Base-by-base conservation (phyloP, 37 sponge, comb jelly and placozoan species). In the Amphimedon queenslandica region DNA sequence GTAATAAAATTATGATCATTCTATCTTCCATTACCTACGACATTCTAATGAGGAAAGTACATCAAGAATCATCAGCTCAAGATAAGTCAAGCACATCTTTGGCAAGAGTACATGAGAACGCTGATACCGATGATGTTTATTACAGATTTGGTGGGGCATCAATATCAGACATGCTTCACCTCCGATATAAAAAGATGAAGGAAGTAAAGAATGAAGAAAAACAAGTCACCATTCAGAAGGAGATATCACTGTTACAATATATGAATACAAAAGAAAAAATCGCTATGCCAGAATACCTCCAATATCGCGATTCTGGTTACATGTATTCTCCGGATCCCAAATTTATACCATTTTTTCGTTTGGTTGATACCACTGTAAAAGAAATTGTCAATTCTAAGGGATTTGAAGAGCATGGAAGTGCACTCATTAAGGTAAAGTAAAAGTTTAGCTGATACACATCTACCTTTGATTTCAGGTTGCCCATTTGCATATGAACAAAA, bases 251-350 rank as follows among this genome's bases (percentile, higher is more conserved):
- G 2, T 35, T 76, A 38, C 25, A 66, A 27, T 32, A 28, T 18
- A 65, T 76, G 10, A 30, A 66, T 6, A 29, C 42, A 21, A 28
- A 11, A 42, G 77, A 76, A 34, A 76, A 76, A 37, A 3, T 2
- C 21, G 35, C 24, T 51, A 24, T 76, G 23, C 77, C 77, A 35
- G 38, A n/a, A 31, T 30, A 65, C 58, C 34, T 76, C 13, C 16
- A 65, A 5, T 76, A 76, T 42, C 2, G 77, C 1, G 77, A 75
- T 36, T 11, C 51, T 24, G 75, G 75, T 25, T 36, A 38, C 42
- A 75, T 72, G 77, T 76, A 76, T 24, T 76, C 66, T 55, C 77
- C 77, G n/a, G 18, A 21, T 33, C 34, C 39, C 3, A 37, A n/a
- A 2, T 64, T 76, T 39, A 23, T 76, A 30, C 39, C 77, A 16